A percentile compares a stretch with the other conserved stretches of the same genome.
Evolutionary conservation across 1,140 invertebrate species (phyloP).

Genomic region (Bombus huntii): DNA sequence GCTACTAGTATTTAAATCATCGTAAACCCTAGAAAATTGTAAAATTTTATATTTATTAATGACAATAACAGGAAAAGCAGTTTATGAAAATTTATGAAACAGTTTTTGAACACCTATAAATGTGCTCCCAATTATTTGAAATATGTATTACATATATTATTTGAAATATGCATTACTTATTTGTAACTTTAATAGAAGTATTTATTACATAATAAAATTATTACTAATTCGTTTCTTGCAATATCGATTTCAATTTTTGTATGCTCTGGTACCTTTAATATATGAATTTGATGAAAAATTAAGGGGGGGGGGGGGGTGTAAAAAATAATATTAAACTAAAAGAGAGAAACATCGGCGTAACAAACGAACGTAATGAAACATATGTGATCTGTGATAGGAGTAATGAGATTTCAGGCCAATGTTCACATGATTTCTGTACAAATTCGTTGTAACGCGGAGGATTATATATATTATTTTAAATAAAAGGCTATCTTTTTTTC

Average conservation of each 20-base stretch:
- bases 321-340: background rate
- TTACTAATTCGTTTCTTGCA: background rate
- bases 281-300: background rate
- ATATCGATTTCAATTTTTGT: background rate
- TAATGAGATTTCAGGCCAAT: constrained; percentile 40
- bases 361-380: constrained; percentile 59
- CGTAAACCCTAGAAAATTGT: background rate
- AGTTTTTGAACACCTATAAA: no score
- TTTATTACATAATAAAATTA: background rate
- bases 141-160: background rate
- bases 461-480: constrained; percentile 17
- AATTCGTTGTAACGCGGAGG: constrained; percentile 52
- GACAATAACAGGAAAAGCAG: background rate
- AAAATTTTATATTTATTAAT: background rate
- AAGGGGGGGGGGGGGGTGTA: accelerated
- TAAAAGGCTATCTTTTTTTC: background rate
- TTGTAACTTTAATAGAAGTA: background rate
- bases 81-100: background rate
- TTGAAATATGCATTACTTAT: background rate
- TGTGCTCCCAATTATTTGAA: no score
- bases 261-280: background rate
- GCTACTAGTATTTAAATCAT: background rate
- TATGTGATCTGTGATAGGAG: constrained; percentile 37
- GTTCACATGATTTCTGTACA: constrained; percentile 47
- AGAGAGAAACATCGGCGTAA: constrained; percentile 31